Evolutionary conservation across 2,113 vertebrate genomes (phyloP).

Genomic region (rabbit (Oryctolagus cuniculus)): DNA sequence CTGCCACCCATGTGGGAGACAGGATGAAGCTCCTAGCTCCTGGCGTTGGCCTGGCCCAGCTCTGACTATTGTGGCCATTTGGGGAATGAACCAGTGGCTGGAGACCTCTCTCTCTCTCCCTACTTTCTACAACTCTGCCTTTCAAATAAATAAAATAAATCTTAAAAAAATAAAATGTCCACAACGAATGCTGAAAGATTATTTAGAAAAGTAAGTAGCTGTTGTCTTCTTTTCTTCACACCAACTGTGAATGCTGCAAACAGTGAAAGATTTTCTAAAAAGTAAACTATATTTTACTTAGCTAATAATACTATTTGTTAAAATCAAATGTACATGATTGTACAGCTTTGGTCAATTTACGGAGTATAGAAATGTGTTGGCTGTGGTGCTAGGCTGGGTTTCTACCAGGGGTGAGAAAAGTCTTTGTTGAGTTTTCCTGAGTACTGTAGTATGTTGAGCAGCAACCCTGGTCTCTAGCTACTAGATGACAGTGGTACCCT

Average conservation of each 20-base stretch:
- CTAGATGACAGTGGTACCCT: background rate
- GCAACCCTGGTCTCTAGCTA: background rate
- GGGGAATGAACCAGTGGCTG: no score
- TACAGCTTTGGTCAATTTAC: background rate
- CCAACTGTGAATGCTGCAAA: background rate
- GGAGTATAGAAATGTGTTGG: background rate
- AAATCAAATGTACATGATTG: background rate
- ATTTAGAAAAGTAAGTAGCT: constrained; percentile 11
- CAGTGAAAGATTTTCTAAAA: background rate
- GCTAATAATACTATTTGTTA: background rate
- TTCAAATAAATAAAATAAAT: no score
- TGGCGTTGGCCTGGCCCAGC: no score
- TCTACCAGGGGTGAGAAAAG: background rate
- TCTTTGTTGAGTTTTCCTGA: background rate
- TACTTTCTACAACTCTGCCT: no score
- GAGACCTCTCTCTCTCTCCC: no score
- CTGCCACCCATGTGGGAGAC: no score
- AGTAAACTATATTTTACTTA: background rate
- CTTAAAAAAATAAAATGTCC: background rate
- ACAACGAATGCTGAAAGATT: background rate
- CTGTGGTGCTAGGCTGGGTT: background rate
- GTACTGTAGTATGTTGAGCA: background rate
- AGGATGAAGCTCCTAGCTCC: no score
- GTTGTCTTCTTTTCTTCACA: background rate
- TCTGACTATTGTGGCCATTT: no score